Base-by-base conservation (phyloP, 2,113 vertebrate genomes). In the Desmodus rotundus region DNA sequence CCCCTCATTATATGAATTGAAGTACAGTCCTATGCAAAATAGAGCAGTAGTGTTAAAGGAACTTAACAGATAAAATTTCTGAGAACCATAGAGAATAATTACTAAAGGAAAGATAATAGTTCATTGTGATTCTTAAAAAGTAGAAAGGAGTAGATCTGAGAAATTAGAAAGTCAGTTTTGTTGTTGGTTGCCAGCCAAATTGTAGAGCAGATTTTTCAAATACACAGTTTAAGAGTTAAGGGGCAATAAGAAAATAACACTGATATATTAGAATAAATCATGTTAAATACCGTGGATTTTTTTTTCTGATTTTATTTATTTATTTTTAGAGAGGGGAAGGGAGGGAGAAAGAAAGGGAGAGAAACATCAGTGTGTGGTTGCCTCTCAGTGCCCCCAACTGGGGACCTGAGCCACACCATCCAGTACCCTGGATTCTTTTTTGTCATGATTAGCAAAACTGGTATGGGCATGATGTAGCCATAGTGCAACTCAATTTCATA, bases 111-210 rank as follows among this genome's bases (percentile, higher is more conserved):
- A 90, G 33, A 65, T 76, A 11, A 31, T 22, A 76, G 26, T 80
- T 81, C 11, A 61, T 56, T 91, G 10, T 74, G 26, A 74, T 95
- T 97, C 85, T 92, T 15, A 89, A 45, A 87, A 93, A 78, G 56
- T 70, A 47, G n/a, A 83, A 88, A 83, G 38, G 28, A 86, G 24
- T 94, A 43, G 10, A 26, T 63, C 93, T 93, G 14, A 91, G 33
- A 94, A 91, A 89, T 61, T 89, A 38, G 7, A 20, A 73, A 43
- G 41, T 88, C 58, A 70, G 7, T 72, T 96, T 87, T 95, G 19
- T 78, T 88, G 36, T 47, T 77, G 41, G 89, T 67, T 80, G 3
- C 56, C 13, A 86, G 15, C 5, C 93, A 86, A 91, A 76, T 68
- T 89, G 4, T 56, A 68, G n/a, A 91, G 26, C 56, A 50, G 45